Conservation (phyloP, 2,888 invertebrate genomes). For the Miltochrista miniata region DNA sequence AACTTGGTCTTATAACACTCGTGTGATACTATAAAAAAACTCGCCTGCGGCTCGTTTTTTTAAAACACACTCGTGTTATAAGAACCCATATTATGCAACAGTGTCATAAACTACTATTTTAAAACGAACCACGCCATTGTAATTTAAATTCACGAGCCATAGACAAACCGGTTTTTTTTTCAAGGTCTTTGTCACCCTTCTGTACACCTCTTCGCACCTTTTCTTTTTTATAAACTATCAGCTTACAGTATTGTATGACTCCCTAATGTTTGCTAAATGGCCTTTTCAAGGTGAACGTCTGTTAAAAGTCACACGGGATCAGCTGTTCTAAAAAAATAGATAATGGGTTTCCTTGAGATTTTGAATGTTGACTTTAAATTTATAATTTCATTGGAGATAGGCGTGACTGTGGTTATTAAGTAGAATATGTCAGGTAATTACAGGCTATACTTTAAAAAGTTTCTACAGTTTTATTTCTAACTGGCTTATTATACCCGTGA, state of each 20-base stretch:
- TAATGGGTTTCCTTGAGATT: background rate
- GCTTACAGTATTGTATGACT: conserved; percentile 39
- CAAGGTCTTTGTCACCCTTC: conserved; percentile 38
- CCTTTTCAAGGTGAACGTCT: conserved; percentile 53
- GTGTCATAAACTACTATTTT: no score
- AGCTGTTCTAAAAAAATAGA: conserved; percentile 8
- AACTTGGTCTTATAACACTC: no score
- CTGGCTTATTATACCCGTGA: no score
- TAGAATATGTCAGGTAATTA: no score
- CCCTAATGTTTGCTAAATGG: conserved; percentile 61
- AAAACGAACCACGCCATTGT: conserved; percentile 27
- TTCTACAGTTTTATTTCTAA: no score
- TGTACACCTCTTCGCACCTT: conserved; percentile 42
- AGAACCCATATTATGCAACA: no score
- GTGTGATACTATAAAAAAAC: no score
- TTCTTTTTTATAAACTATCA: conserved; percentile 33
- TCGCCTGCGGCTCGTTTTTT: no score
- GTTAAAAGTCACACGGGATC: conserved; percentile 54
- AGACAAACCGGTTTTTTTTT: conserved; percentile 31
- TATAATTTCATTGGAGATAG: background rate
- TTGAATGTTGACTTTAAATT: background rate
- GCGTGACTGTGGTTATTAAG: no score
- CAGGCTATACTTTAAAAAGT: no score
- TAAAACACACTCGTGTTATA: no score
- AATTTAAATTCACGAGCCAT: conserved; percentile 35